Base-by-base conservation (phyloP, 2,797 vertebrate genomes). In the Caiman crocodilus region DNA sequence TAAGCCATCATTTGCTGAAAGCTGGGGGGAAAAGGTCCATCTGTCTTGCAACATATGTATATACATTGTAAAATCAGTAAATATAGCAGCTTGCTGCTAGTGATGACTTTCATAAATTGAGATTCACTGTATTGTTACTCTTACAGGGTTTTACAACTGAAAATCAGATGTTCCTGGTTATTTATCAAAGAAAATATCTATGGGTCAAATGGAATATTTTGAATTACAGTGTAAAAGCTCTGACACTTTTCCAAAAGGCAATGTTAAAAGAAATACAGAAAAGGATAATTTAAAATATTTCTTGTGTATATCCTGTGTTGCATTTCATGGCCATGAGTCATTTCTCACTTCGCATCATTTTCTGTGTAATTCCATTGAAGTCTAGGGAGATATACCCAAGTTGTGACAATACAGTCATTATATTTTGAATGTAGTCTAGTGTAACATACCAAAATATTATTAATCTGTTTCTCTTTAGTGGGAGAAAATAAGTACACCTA, bases 1-100 rank as follows among this genome's bases (percentile, higher is more conserved):
- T 97, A 97, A 98, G 97, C 96, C 97, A 97, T 97, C 97, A 97
- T 96, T 97, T 96, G 97, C 97, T 97, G 89, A 93, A 96, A 97
- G 97, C 97, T 97, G 97, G 97, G 94, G 97, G 97, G 97, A 97
- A 98, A 97, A 97, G 97, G 98, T 97, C 98, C 98, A 98, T 98
- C 98, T 98, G 98, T 97, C 97, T 97, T 96, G 95, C 96, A 96
- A 97, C 98, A 98, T 98, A 97, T 98, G 98, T 98, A 97, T 97
- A 96, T 98, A 97, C 96, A 94, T 96, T 97, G 93, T 91, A 96
- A 97, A 96, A 97, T 95, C 97, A 97, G 97, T 97, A 98, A 98
- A 98, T 97, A 97, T 96, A 92, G 96, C 96, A 96, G 94, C 91
- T 96, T 96, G 96, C 97, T 96, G 88, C 75, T 92, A 56, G 96